Percentiles rank a stretch among this genome's conserved stretches.
These are phyloP conservation scores for Cebidichthys violaceus DNA, from an alignment of 2,113 vertebrate species.

Conservation along the genomic window DNA sequence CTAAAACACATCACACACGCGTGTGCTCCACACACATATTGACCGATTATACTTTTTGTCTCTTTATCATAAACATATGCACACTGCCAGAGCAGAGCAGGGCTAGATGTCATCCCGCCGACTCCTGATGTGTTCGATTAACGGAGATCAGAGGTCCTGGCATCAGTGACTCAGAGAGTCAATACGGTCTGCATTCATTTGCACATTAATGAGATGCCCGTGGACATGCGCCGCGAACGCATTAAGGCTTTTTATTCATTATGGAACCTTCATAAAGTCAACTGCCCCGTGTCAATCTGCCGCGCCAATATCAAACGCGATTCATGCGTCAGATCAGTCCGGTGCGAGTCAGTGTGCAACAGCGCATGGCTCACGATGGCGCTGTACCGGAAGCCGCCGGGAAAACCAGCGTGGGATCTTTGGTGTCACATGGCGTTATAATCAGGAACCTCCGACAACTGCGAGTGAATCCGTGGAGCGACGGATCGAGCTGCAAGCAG, in stretches of 20 bases:
- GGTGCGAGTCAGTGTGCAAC: background rate
- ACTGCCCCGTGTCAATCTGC: slow-evolving; percentile 1
- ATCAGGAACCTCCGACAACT: background rate
- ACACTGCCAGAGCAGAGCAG: background rate
- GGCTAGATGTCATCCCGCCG: slow-evolving; percentile 18
- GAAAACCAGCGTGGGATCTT: background rate
- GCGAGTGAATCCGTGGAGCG: background rate
- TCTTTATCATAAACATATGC: background rate
- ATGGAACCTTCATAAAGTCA: background rate
- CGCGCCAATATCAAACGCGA: background rate
- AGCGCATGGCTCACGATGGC: background rate
- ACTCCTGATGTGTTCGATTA: slow-evolving; percentile 24
- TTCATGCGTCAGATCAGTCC: background rate
- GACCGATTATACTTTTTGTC: background rate
- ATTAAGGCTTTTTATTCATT: background rate
- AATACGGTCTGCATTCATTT: slow-evolving; percentile 18
- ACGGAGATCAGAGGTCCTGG: background rate
- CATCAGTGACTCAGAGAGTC: slow-evolving; percentile 1
- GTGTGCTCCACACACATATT: background rate
- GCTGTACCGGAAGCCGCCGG: background rate
- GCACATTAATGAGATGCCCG: slow-evolving; percentile 14
- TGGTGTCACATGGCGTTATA: too few relatives aligned
- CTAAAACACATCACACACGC: background rate
- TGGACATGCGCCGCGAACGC: background rate
- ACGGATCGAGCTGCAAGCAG: background rate